Evolutionary conservation across 2,888 invertebrate species (phyloP).

Genomic region (Macrosiphum euphorbiae): DNA sequence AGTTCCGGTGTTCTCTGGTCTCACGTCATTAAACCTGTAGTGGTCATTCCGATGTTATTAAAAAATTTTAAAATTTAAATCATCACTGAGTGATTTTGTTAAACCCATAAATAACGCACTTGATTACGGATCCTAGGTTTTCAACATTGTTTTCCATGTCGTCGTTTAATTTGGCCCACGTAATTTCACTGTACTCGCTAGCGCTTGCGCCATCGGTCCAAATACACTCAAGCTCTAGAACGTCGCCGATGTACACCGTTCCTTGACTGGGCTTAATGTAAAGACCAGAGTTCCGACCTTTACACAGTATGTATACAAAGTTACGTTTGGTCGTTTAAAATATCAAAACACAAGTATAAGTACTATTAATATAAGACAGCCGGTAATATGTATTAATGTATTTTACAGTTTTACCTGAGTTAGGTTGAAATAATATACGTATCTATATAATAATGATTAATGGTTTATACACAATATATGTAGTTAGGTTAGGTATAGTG

Average conservation of each 20-base stretch:
- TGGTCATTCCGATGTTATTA: background rate
- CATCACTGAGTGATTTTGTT: background rate
- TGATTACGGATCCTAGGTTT: constrained; percentile 74
- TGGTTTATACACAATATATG: background rate
- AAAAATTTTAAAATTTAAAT: background rate
- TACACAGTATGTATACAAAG: background rate
- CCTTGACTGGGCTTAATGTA: constrained; percentile 71
- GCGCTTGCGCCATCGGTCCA: constrained; percentile 72
- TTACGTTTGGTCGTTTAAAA: background rate
- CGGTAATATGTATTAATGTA: background rate
- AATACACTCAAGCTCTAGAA: constrained; percentile 77
- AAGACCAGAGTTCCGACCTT: constrained; percentile 67
- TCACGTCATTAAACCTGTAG: constrained; percentile 71
- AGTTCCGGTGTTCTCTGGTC: constrained; percentile 76
- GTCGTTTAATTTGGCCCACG: constrained; percentile 76
- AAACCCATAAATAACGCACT: constrained; percentile 65
- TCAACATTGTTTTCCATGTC: constrained; percentile 75
- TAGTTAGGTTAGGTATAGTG: constrained; percentile 13
- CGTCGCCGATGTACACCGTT: constrained; percentile 75
- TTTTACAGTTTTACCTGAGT: constrained; percentile 39
- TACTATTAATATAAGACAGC: background rate
- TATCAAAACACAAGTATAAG: background rate
- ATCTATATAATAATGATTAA: background rate
- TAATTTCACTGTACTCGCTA: constrained; percentile 70
- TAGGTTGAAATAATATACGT: background rate